These are phyloP conservation scores for Lepus americanus DNA, from an alignment of 2,113 vertebrate genomes.

Conservation along the genomic window DNA sequence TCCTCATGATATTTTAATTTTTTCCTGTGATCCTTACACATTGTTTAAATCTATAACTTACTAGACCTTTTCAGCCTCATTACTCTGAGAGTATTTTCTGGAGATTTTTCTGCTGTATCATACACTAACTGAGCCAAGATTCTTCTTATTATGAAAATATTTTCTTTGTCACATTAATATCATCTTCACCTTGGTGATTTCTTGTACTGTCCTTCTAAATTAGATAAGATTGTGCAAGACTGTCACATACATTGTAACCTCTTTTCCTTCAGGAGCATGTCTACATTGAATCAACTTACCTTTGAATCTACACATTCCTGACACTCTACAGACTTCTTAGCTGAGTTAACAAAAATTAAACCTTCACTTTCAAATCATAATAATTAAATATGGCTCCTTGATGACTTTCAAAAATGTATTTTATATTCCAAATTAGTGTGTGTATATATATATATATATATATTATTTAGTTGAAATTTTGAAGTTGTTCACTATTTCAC, in stretches of 20 bases:
- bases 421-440: neutral
- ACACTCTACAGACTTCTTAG: neutral
- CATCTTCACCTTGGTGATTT: too few relatives aligned
- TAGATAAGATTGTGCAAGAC: neutral
- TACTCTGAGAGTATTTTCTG: neutral
- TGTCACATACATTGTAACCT: neutral
- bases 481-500: neutral
- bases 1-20: neutral
- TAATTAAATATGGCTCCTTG: neutral
- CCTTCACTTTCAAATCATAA: neutral
- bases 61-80: neutral
- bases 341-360: neutral
- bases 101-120: rapidly evolving
- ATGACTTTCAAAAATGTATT: neutral
- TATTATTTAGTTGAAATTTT: neutral
- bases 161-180: rapidly evolving
- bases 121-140: neutral
- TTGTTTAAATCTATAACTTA: neutral
- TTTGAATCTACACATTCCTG: neutral
- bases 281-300: too few relatives aligned
- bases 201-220: neutral
- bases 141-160: neutral
- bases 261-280: too few relatives aligned
- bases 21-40: rapidly evolving
- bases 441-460: neutral